phyloP scores from a whole-genome alignment of 2,797 vertebrate species.

The Acrossocheilus fasciatus region DNA sequence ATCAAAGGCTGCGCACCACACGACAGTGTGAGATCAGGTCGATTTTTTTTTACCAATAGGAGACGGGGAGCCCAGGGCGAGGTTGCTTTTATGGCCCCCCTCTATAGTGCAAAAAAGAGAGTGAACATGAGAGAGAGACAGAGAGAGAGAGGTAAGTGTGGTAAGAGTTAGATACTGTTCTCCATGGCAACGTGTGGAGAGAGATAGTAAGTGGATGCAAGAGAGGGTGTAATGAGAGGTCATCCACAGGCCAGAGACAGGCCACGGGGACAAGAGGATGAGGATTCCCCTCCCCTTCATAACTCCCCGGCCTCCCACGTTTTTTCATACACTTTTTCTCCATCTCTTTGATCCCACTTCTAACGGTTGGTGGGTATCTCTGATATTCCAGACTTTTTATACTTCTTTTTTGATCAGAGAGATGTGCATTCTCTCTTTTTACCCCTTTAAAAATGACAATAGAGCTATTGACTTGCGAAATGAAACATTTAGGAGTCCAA shows the following conservation, averaged over 20 bases:
- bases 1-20: slow-evolving; percentile 49
- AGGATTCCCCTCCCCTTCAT: slow-evolving; percentile 21
- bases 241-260: slow-evolving; percentile 58
- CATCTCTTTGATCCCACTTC: slow-evolving; percentile 40
- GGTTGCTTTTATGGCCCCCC: slow-evolving; percentile 49
- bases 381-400: neutral
- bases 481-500: neutral
- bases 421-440: neutral
- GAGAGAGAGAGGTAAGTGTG: slow-evolving; percentile 25
- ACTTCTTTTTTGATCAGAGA: neutral
- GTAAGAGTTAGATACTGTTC: slow-evolving; percentile 43
- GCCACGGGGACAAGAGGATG: slow-evolving; percentile 47
- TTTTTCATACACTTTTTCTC: slow-evolving; percentile 35
- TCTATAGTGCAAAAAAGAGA: slow-evolving; percentile 38
- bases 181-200: slow-evolving; percentile 57
- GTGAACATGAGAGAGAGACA: neutral
- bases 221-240: slow-evolving; percentile 62
- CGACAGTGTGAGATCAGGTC: slow-evolving; percentile 39
- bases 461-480: neutral
- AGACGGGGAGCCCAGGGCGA: slow-evolving; percentile 38
- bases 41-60: slow-evolving; percentile 50
- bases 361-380: slow-evolving; percentile 8
- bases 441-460: neutral
- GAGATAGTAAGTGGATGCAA: slow-evolving; percentile 58
- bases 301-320: neutral